Percentiles rank a stretch among this genome's conserved stretches.
These are phyloP conservation scores for Dermolepida albohirtum DNA, from an alignment of 2,888 invertebrate genomes.

Conservation along the genomic window DNA sequence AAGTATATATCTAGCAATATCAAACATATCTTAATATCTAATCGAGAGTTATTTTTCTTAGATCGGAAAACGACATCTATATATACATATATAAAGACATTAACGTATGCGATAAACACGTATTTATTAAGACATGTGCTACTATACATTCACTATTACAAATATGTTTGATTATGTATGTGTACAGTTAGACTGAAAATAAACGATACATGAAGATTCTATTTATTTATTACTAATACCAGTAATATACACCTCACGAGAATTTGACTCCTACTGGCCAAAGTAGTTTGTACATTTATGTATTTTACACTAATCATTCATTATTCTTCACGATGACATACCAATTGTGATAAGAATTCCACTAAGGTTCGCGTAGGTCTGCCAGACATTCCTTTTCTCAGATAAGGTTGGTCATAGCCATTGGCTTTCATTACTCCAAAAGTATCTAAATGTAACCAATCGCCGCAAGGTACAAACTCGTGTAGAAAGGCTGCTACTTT, in stretches of 20 bases:
- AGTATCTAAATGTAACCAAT: constrained; percentile 87
- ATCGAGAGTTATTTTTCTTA: constrained; percentile 26
- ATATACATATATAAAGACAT: no score
- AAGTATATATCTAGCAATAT: constrained; percentile 21
- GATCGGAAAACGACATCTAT: constrained; percentile 24
- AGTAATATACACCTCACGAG: constrained; percentile 15
- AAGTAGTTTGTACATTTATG: constrained; percentile 23
- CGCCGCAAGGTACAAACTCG: constrained; percentile 76
- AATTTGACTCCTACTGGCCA: constrained; percentile 15
- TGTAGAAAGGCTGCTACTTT: constrained; percentile 83
- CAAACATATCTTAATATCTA: constrained; percentile 33
- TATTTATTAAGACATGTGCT: constrained; percentile 35
- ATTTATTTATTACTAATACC: constrained; percentile 25
- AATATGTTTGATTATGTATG: constrained; percentile 5
- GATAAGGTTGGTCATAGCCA: constrained; percentile 72
- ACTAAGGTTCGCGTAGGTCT: constrained; percentile 82
- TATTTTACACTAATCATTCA: constrained; percentile 14
- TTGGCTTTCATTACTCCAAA: constrained; percentile 80
- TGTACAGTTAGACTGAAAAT: constrained; percentile 33
- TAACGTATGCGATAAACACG: constrained; percentile 9
- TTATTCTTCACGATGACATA: constrained; percentile 62
- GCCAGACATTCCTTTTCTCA: constrained; percentile 78
- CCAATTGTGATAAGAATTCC: constrained; percentile 74
- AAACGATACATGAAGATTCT: constrained; percentile 18
- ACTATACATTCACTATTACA: constrained; percentile 24